phyloP scores from a whole-genome alignment of 2,888 invertebrate species.

The Lasioglossum malachurum region DNA sequence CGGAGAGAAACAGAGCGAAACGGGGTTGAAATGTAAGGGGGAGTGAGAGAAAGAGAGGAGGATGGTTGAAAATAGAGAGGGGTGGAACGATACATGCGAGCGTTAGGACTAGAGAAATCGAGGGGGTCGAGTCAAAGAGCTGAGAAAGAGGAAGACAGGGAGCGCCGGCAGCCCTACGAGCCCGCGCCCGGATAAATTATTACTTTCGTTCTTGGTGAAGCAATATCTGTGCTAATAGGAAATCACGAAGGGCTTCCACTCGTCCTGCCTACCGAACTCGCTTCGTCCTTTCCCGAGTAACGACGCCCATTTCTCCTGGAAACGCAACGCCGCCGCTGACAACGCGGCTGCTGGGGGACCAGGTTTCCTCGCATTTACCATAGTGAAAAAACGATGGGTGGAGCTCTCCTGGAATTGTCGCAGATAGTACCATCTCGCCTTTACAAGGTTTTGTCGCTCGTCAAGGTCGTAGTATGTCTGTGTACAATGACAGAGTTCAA shows the following conservation, averaged over 20 bases:
- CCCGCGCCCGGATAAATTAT: constrained; percentile 79
- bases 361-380: constrained; percentile 15
- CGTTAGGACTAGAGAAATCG: constrained; percentile 23
- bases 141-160: constrained; percentile 33
- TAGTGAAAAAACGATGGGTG: not conserved
- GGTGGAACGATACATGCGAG: constrained; percentile 30
- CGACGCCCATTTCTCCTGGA: constrained; percentile 32
- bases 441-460: not conserved
- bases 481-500: too few relatives aligned
- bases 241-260: constrained; percentile 77
- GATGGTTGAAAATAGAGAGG: not conserved
- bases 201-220: constrained; percentile 78
- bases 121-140: constrained; percentile 13
- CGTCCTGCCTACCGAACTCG: constrained; percentile 50
- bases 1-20: constrained; percentile 14
- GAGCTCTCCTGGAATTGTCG: not conserved
- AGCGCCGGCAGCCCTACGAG: constrained; percentile 62
- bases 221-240: constrained; percentile 81
- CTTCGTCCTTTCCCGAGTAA: constrained; percentile 39
- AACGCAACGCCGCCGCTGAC: constrained; percentile 42
- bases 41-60: not conserved
- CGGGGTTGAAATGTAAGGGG: not conserved
- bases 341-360: constrained; percentile 40
- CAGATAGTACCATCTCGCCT: not conserved
- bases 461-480: too few relatives aligned